A percentile compares a stretch with the other conserved stretches of the same genome.
phyloP scores from a whole-genome alignment of 2,113 vertebrate species.

The Gymnocephalus cernua region DNA sequence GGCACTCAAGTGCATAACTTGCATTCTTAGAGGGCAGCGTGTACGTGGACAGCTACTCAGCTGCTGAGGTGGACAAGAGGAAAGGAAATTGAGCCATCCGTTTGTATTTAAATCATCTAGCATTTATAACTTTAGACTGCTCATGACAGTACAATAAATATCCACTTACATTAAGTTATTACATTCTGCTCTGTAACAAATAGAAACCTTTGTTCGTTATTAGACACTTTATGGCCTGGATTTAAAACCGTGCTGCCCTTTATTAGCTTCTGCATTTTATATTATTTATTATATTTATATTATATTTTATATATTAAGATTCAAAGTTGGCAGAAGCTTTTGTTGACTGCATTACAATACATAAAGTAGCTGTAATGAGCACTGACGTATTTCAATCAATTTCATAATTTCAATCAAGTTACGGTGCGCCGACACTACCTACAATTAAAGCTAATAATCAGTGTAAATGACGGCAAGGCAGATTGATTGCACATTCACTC shows the following conservation, averaged over 20 bases:
- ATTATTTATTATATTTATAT: no score
- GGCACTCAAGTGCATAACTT: conserved; percentile 19
- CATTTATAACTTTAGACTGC: neutral
- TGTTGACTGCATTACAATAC: neutral
- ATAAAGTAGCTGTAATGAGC: neutral
- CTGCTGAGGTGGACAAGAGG: conserved; percentile 9
- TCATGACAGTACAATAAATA: neutral
- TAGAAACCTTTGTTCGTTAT: neutral
- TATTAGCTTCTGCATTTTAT: neutral
- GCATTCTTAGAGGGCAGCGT: conserved; percentile 43
- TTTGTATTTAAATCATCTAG: conserved; percentile 22
- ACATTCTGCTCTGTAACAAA: neutral
- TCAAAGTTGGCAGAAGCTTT: neutral
- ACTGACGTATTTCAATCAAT: neutral
- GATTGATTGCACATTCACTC: conserved; percentile 19
- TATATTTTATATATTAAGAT: neutral
- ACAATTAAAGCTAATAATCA: conserved; percentile 13
- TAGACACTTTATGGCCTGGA: neutral
- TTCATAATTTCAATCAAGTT: conserved; percentile 24
- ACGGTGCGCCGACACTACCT: neutral
- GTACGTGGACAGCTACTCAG: neutral
- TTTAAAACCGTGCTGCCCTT: neutral
- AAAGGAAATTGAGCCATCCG: neutral
- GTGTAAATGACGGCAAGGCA: neutral
- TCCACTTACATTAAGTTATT: neutral